Evolutionary conservation across 2,888 invertebrate species (phyloP).

Genomic region (Lasioglossum lativentre): DNA sequence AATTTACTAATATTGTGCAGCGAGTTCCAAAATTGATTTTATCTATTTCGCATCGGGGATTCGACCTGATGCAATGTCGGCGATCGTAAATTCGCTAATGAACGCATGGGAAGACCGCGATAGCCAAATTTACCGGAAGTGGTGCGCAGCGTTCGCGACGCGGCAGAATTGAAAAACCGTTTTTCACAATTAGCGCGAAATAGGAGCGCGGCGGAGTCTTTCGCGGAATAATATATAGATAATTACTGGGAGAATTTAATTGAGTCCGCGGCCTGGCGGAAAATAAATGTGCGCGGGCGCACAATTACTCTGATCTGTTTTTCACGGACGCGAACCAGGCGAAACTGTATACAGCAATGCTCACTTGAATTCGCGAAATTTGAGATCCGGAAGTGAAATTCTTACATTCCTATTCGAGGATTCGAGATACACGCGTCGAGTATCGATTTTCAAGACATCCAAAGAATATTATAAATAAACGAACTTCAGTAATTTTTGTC

Average conservation of each 20-base stretch:
- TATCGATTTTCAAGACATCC: too few relatives aligned
- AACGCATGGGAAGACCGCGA: neutral
- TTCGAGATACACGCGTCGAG: too few relatives aligned
- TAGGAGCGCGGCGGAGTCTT: neutral
- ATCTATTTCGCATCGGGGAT: neutral
- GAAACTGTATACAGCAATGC: neutral
- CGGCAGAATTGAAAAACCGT: neutral
- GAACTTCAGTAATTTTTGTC: too few relatives aligned
- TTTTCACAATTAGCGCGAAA: conserved; percentile 12
- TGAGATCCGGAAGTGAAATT: neutral
- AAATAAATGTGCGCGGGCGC: neutral
- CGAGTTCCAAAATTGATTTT: neutral
- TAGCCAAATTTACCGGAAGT: neutral
- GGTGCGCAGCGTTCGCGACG: neutral
- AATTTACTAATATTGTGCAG: neutral
- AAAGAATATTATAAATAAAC: too few relatives aligned
- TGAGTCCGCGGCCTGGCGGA: neutral
- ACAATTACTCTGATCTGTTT: neutral
- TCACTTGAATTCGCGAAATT: neutral
- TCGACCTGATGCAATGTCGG: neutral
- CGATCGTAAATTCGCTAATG: neutral
- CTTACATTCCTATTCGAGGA: neutral
- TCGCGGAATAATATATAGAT: neutral
- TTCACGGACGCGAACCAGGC: neutral
- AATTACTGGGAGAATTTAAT: neutral